phyloP scores from a whole-genome alignment of 1,140 invertebrate genomes.

The Micrasema longulum region DNA sequence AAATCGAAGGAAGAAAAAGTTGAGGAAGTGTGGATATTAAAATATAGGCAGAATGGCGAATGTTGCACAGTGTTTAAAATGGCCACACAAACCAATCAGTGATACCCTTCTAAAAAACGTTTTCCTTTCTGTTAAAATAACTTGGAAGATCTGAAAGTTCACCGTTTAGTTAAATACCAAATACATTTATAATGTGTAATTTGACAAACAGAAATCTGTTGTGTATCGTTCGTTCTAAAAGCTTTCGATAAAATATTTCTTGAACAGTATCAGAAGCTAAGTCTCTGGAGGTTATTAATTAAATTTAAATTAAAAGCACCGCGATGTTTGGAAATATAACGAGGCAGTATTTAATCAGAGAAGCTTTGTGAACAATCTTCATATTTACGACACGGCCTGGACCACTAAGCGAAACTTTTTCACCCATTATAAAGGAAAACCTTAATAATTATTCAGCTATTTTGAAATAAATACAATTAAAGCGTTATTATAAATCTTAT shows the following conservation, averaged over 20 bases:
- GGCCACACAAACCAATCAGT: no score
- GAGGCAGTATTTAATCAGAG: conserved; percentile 32
- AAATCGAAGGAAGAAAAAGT: no score
- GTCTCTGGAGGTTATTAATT: conserved; percentile 11
- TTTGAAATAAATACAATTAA: neutral
- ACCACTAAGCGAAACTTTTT: conserved; percentile 24
- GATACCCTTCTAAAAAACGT: no score
- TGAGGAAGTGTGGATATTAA: no score
- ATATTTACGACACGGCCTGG: conserved; percentile 25
- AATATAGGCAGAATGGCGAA: no score
- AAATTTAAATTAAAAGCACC: conserved; percentile 38
- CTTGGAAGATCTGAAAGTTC: no score
- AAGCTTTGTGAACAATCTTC: conserved; percentile 40
- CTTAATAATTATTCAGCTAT: conserved; percentile 42
- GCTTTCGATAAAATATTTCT: neutral
- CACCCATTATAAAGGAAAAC: conserved; percentile 32
- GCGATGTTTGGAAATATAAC: conserved; percentile 24
- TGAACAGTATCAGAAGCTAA: neutral
- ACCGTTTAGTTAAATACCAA: no score
- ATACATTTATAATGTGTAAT: no score
- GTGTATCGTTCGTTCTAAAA: neutral
- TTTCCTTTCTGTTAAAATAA: no score
- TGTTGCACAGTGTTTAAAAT: no score
- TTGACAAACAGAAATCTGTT: neutral
- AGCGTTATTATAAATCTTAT: no score